These are phyloP conservation scores for Leptinotarsa tumamoca DNA, from an alignment of 2,888 invertebrate genomes.

Conservation along the genomic window DNA sequence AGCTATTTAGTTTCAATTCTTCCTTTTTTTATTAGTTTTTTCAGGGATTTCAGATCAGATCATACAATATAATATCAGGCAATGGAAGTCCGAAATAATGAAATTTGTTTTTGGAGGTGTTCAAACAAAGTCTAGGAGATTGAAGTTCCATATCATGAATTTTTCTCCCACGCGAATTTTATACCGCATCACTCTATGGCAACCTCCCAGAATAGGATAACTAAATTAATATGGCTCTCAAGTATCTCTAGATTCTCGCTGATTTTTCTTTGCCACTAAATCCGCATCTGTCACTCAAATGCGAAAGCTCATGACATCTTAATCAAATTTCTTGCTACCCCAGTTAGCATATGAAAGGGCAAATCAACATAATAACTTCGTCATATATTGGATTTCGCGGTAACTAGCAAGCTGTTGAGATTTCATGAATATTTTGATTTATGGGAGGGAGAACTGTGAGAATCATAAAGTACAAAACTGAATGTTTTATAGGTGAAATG, in stretches of 20 bases:
- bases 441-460: neutral
- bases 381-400: conserved; percentile 12
- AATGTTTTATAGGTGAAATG: neutral
- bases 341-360: conserved; percentile 14
- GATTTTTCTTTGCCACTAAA: conserved; percentile 4
- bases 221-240: neutral
- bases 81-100: too few relatives aligned
- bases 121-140: too few relatives aligned
- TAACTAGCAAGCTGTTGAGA: conserved; percentile 9
- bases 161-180: neutral
- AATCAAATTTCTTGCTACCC: conserved; percentile 16
- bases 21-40: too few relatives aligned
- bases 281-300: neutral
- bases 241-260: neutral
- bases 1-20: too few relatives aligned
- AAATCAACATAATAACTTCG: conserved; percentile 18
- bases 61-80: too few relatives aligned
- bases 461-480: neutral
- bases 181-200: neutral
- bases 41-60: too few relatives aligned
- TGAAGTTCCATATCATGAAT: too few relatives aligned
- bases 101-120: too few relatives aligned
- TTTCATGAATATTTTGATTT: conserved; percentile 15
- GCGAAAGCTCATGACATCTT: conserved; percentile 18
- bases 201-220: neutral